phyloP scores from a whole-genome alignment of 2,888 invertebrate species.

The Campopleginae sp. region DNA sequence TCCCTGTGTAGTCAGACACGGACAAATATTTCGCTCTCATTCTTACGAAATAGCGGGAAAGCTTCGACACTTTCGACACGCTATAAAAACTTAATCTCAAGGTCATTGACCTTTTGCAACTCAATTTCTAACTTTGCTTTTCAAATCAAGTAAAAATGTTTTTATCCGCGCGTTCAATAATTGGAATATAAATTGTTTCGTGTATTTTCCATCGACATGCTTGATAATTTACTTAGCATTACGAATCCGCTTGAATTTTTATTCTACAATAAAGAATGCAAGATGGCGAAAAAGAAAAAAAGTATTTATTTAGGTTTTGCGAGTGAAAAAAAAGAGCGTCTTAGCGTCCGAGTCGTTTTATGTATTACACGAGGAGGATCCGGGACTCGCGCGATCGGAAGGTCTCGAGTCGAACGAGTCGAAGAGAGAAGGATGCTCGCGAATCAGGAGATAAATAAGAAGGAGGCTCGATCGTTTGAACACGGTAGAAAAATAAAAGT shows the following conservation, averaged over 20 bases:
- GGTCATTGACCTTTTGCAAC: background rate
- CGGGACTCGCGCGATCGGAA: slow-evolving; percentile 12
- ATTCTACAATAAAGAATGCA: background rate
- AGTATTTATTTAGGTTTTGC: slow-evolving; percentile 1
- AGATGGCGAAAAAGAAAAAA: background rate
- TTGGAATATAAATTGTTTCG: background rate
- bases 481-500: slow-evolving; percentile 43
- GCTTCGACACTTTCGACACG: background rate
- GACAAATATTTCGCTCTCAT: background rate
- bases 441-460: background rate
- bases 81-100: background rate
- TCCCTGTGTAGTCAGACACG: slow-evolving; percentile 21
- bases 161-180: background rate
- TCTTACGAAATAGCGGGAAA: background rate
- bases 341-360: slow-evolving; percentile 1
- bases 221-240: background rate
- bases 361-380: slow-evolving; percentile 13
- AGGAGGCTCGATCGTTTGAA: slow-evolving; percentile 8
- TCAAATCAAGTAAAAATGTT: background rate
- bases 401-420: slow-evolving; percentile 1
- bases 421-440: background rate
- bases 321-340: background rate
- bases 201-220: background rate
- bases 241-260: background rate
- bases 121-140: background rate